Evolutionary conservation across 2,797 vertebrate genomes (phyloP).

Genomic region (Tokudaia tokunoshimensis): DNA sequence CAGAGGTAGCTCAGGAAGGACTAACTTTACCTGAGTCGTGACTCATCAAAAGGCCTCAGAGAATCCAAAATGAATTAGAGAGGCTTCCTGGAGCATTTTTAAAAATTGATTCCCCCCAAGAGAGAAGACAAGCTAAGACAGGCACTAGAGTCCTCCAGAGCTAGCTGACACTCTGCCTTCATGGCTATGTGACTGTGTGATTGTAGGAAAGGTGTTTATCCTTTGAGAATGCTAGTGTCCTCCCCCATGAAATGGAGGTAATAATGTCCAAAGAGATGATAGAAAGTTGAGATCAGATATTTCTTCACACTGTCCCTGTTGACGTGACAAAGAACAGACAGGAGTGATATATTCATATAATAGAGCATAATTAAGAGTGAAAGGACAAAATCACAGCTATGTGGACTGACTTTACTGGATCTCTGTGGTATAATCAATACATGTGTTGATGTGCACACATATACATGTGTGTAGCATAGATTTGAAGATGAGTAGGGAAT

Average conservation of each 20-base stretch:
- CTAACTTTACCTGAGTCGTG: constrained; percentile 27
- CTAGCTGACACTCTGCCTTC: not conserved
- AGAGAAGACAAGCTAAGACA: not conserved
- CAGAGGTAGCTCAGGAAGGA: constrained; percentile 56
- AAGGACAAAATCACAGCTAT: not conserved
- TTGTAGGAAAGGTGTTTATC: not conserved
- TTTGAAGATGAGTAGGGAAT: not conserved
- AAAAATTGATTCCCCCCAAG: not conserved
- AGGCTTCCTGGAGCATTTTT: not conserved
- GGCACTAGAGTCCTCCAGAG: not conserved
- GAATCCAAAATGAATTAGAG: not conserved
- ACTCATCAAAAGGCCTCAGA: constrained; percentile 59
- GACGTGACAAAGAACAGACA: not conserved
- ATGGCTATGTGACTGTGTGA: not conserved
- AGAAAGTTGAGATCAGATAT: not conserved
- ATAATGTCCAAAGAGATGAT: not conserved
- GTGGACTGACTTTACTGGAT: not conserved
- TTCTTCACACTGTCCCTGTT: not conserved
- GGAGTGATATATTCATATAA: not conserved
- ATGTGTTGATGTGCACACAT: not conserved
- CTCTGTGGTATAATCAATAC: not conserved
- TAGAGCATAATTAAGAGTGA: not conserved
- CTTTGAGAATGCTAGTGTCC: not conserved
- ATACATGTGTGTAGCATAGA: not conserved
- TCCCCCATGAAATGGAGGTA: not conserved